Conservation (phyloP, 2,888 invertebrate genomes). For the Adineta ricciae region DNA sequence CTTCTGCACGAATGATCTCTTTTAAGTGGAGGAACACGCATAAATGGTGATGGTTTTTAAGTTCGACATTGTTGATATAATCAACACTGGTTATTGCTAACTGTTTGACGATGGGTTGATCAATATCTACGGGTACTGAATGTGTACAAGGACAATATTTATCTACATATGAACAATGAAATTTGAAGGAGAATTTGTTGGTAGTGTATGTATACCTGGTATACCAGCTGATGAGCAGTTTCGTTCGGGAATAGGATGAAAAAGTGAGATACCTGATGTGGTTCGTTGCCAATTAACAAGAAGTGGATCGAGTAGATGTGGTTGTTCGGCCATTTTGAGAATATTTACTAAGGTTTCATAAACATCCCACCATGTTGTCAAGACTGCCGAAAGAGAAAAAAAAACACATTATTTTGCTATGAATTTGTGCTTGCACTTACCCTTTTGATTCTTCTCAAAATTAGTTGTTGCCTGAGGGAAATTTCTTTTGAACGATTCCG, state of each 20-base stretch:
- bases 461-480: neutral
- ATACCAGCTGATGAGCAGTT: slow-evolving; percentile 26
- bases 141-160: slow-evolving; percentile 23
- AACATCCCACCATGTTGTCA: slow-evolving; percentile 31
- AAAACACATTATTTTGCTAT: no score
- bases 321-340: slow-evolving; percentile 3
- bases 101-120: neutral
- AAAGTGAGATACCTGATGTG: slow-evolving; percentile 23
- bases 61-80: slow-evolving; percentile 20
- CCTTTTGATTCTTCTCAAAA: neutral
- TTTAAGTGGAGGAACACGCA: slow-evolving; percentile 13
- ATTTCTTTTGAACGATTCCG: neutral
- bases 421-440: slow-evolving; percentile 17
- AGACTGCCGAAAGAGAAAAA: neutral
- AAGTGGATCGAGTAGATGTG: neutral
- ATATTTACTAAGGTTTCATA: slow-evolving; percentile 28
- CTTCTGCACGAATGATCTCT: slow-evolving; percentile 24
- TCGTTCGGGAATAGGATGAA: slow-evolving; percentile 21
- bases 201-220: no score
- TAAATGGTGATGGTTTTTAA: slow-evolving; percentile 26
- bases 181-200: no score
- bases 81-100: neutral
- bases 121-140: neutral
- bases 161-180: neutral
- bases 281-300: slow-evolving; percentile 7